A percentile compares a stretch with the other conserved stretches of the same genome.
Evolutionary conservation across 2,113 vertebrate genomes (phyloP).

Genomic region (Apodemus sylvaticus): DNA sequence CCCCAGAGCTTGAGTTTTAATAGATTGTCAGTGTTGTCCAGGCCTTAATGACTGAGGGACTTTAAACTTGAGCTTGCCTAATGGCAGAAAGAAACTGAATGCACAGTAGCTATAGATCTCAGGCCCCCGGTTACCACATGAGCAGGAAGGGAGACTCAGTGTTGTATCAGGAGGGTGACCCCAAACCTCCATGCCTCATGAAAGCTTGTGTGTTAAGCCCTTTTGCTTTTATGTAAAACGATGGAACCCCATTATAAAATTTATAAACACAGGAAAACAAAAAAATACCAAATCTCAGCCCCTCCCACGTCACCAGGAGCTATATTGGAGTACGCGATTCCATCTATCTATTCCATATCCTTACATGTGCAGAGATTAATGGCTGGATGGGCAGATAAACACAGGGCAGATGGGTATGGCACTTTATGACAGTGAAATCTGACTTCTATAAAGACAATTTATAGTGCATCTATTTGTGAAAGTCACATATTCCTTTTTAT

Average conservation of each 20-base stretch:
- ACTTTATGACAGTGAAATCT: not conserved
- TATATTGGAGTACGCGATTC: accelerated
- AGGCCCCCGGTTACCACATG: not conserved
- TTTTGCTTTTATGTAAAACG: not conserved
- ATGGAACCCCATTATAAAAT: not conserved
- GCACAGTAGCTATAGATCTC: not conserved
- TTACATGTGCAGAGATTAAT: not conserved
- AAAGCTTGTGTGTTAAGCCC: too few relatives aligned
- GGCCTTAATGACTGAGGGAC: not conserved
- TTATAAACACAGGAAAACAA: not conserved
- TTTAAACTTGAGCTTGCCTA: not conserved
- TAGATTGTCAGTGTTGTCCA: not conserved
- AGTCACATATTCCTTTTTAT: not conserved
- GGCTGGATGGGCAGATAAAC: accelerated
- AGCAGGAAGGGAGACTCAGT: too few relatives aligned
- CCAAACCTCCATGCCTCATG: too few relatives aligned
- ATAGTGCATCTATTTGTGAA: not conserved
- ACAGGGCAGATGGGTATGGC: not conserved
- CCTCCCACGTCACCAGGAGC: accelerated
- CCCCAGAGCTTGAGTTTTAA: not conserved
- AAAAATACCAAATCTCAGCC: not conserved
- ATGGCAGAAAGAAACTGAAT: not conserved
- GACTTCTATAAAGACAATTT: not conserved
- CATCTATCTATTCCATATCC: accelerated
- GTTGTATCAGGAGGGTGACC: too few relatives aligned